Evolutionary conservation across 1,140 invertebrate species (phyloP).

Genomic region (Macrocentrus cingulum): DNA sequence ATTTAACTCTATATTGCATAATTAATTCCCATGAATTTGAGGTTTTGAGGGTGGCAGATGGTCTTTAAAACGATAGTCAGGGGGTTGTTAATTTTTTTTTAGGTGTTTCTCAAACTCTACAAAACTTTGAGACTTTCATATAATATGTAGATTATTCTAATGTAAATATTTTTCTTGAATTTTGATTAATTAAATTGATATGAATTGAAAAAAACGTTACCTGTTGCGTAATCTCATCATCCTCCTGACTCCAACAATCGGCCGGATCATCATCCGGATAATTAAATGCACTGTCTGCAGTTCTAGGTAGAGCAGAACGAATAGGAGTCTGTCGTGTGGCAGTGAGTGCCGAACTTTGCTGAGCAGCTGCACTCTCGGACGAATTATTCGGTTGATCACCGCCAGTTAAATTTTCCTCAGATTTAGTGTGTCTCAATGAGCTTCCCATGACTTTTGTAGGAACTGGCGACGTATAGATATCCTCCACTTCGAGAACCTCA

Average conservation of each 20-base stretch:
- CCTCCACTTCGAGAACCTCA: slow-evolving; percentile 91
- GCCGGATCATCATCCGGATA: slow-evolving; percentile 65
- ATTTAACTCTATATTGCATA: too few species aligned
- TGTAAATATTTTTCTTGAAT: too few species aligned
- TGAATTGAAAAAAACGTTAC: slow-evolving; percentile 36
- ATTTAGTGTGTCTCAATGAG: slow-evolving; percentile 84
- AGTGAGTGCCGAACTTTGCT: slow-evolving; percentile 33
- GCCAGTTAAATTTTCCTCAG: slow-evolving; percentile 84
- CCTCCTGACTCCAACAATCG: slow-evolving; percentile 91
- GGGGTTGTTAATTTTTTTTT: too few species aligned
- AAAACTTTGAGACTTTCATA: too few species aligned
- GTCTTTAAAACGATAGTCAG: too few species aligned
- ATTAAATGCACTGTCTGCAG: slow-evolving; percentile 50
- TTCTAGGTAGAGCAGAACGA: slow-evolving; percentile 40
- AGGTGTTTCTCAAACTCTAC: too few species aligned
- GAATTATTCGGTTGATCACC: slow-evolving; percentile 53
- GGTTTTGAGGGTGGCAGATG: too few species aligned
- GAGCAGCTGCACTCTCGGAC: slow-evolving; percentile 38
- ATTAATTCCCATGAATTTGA: too few species aligned
- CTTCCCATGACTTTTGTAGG: slow-evolving; percentile 78
- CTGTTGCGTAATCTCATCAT: slow-evolving; percentile 87
- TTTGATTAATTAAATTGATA: too few species aligned
- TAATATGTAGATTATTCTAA: too few species aligned
- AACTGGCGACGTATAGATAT: slow-evolving; percentile 78
- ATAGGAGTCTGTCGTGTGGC: slow-evolving; percentile 48